Conservation (phyloP, 2,113 vertebrate genomes). For the Pluvianellus socialis region DNA sequence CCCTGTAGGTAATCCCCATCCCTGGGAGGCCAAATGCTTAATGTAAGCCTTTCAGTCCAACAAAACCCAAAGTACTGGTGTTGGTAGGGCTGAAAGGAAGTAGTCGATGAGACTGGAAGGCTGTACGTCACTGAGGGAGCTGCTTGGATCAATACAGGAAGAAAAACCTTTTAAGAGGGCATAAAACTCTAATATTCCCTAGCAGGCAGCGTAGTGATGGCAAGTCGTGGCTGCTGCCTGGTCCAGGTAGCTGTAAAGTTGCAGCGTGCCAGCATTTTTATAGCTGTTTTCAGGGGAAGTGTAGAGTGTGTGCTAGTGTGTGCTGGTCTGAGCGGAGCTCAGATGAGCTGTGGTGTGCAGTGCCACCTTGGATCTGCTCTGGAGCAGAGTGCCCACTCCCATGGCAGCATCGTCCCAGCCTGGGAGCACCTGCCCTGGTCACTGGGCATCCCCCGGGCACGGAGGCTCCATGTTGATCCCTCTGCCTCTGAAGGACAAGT, state of each 20-base stretch:
- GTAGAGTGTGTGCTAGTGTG: neutral
- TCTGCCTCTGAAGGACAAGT: neutral
- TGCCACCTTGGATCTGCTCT: neutral
- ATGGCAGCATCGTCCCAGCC: neutral
- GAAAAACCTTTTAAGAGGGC: neutral
- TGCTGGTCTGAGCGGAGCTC: accelerated
- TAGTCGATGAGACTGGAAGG: neutral
- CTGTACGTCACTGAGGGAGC: neutral
- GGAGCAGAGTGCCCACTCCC: accelerated
- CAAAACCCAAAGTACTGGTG: neutral
- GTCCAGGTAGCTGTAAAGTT: neutral
- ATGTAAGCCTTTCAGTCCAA: neutral
- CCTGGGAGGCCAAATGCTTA: conserved; percentile 23
- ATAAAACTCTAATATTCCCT: accelerated
- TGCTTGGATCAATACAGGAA: neutral
- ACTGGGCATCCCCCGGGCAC: neutral
- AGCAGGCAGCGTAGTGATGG: accelerated
- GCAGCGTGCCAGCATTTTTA: neutral
- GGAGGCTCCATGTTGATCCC: neutral
- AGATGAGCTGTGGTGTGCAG: accelerated
- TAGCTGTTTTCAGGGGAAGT: too few species aligned
- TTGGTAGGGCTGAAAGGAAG: neutral
- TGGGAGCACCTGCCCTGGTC: accelerated
- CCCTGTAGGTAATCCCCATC: neutral
- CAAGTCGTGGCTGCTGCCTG: neutral